phyloP scores from a whole-genome alignment of 1,140 invertebrate genomes.

The Bombus huntii region DNA sequence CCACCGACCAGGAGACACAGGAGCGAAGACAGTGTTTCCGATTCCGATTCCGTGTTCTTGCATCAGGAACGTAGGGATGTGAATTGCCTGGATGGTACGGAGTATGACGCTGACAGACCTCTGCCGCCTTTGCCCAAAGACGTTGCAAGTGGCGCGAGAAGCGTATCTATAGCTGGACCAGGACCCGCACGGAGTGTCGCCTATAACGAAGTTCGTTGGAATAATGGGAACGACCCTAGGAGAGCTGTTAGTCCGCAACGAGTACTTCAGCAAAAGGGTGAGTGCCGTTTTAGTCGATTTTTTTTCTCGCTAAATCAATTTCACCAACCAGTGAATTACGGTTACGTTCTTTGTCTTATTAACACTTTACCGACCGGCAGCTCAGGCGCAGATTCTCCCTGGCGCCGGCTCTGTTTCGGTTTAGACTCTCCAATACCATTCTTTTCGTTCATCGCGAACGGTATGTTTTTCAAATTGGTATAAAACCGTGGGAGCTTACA shows the following conservation, averaged over 20 bases:
- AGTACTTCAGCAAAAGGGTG: conserved; percentile 81
- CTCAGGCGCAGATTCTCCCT: no score
- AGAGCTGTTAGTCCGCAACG: conserved; percentile 81
- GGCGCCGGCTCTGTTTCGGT: no score
- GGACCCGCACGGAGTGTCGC: conserved; percentile 9
- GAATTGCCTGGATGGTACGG: conserved; percentile 13
- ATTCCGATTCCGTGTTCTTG: conserved; percentile 64
- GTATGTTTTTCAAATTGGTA: no score
- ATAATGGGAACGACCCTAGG: not conserved
- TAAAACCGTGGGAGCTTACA: no score
- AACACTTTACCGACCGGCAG: no score
- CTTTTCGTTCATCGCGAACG: no score
- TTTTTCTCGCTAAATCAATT: not conserved
- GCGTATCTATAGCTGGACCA: no score
- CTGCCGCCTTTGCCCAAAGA: conserved; percentile 74
- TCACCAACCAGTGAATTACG: no score
- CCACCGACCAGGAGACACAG: conserved; percentile 82
- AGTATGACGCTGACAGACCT: conserved; percentile 78
- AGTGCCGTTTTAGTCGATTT: conserved; percentile 53
- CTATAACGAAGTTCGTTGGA: conserved; percentile 51
- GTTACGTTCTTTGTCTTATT: no score
- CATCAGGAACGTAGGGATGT: conserved; percentile 58
- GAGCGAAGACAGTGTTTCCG: conserved; percentile 68
- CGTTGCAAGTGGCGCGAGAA: not conserved
- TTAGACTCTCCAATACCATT: no score